Percentiles rank a stretch among this genome's conserved stretches.
Evolutionary conservation across 2,113 vertebrate genomes (phyloP).

Genomic region (Procavia capensis): DNA sequence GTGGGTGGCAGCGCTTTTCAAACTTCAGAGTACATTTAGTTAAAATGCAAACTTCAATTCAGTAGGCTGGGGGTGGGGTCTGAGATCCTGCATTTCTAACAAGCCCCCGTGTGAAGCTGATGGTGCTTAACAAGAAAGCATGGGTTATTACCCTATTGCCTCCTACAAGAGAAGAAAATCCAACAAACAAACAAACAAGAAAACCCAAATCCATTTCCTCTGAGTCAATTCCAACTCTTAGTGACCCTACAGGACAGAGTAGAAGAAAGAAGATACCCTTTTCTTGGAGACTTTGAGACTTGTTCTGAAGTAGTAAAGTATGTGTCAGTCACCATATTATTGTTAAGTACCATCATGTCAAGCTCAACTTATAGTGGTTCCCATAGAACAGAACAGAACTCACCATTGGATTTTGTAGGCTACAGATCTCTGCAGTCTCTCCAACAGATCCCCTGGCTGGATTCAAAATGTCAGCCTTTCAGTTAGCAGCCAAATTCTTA

Average conservation of each 20-base stretch:
- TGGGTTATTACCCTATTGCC: not conserved
- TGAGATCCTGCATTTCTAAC: not conserved
- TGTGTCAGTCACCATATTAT: not conserved
- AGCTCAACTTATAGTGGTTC: not conserved
- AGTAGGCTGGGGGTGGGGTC: too few species aligned
- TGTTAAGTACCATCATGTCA: too few species aligned
- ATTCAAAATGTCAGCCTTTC: not conserved
- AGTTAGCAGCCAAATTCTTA: not conserved
- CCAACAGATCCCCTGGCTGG: not conserved
- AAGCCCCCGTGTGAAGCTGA: not conserved
- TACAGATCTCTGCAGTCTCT: not conserved
- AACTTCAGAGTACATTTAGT: not conserved
- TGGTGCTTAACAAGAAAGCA: not conserved
- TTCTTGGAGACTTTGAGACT: not conserved
- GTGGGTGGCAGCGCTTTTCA: conserved; percentile 14
- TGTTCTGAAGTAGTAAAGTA: conserved; percentile 10
- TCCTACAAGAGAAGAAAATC: not conserved
- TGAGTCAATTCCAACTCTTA: too few species aligned
- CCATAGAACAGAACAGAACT: not conserved
- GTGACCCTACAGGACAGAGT: too few species aligned
- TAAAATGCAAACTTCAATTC: conserved; percentile 40
- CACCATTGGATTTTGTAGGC: not conserved
- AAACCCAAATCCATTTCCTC: too few species aligned
- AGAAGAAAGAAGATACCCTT: not conserved
- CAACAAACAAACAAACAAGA: too few species aligned